Evolutionary conservation across 2,888 invertebrate species (phyloP), one percentile per base, ranked within the genome.

Genomic region (Scaptomyza tumidula): DNA sequence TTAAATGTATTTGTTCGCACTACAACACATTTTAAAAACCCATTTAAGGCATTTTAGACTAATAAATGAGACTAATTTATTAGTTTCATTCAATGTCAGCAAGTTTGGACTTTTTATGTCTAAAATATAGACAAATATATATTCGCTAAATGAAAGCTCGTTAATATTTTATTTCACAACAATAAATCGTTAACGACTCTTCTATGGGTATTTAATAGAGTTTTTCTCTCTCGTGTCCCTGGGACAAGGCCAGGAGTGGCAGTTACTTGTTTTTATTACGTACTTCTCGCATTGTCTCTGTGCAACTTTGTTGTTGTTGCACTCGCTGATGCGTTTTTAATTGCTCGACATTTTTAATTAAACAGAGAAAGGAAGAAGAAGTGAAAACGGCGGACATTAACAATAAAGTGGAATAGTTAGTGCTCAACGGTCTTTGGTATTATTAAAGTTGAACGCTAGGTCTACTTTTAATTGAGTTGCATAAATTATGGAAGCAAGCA

Each of bases 291-390:
- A n/a, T 29, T 43, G 35, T 39, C 27, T 27, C n/a, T 33, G 37
- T n/a, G 53, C 45, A 46, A 29, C 9, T 2, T 39, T 53, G 31
- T 31, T 33, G 29, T 44, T 43, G 45, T 50, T 55, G 67, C 44
- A 56, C 2, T 55, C 52, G 27, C 67, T 81, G 81, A 86, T 77
- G 86, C 71, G 70, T 69, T 79, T 74, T 76, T 84, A 80, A 83
- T 84, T 86, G 79, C 66, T 65, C 59, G 55, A 49, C 72, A 65
- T 59, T 72, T 82, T 78, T 85, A 82, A 82, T 85, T 80, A 75
- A 75, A 78, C 14, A 24, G 54, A 60, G 59, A 19, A 39, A 13
- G 24, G 19, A 24, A 13, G 35, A n/a, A 1, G 49, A 11, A 5
- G 24, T 3, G 1, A 3, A 24, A 31, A 10, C 16, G 13, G 10